Evolutionary conservation across 2,888 invertebrate species (phyloP).

Genomic region (Andricus quercusramuli): DNA sequence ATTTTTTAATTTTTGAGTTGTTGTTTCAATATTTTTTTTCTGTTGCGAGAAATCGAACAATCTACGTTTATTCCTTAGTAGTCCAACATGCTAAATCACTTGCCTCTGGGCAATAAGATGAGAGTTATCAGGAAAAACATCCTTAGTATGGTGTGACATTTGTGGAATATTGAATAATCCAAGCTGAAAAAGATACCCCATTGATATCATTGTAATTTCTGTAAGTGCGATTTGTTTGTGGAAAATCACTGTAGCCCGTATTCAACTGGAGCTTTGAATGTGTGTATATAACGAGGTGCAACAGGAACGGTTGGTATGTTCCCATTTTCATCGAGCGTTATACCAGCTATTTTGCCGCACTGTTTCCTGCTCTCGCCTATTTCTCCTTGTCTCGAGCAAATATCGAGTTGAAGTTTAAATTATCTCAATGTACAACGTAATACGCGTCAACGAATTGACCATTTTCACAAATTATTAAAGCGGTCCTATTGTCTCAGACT

Average conservation of each 20-base stretch:
- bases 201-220: slow-evolving; percentile 20
- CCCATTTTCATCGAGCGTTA: slow-evolving; percentile 23
- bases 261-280: not conserved
- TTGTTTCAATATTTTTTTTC: too few relatives aligned
- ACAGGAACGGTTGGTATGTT: slow-evolving; percentile 17
- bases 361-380: slow-evolving; percentile 21
- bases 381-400: not conserved
- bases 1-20: too few relatives aligned
- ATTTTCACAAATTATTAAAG: slow-evolving; percentile 47
- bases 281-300: slow-evolving; percentile 9
- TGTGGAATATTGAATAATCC: not conserved
- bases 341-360: slow-evolving; percentile 32
- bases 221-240: slow-evolving; percentile 10
- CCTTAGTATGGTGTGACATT: too few relatives aligned
- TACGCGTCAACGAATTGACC: not conserved
- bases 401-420: not conserved
- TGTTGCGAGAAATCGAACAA: too few relatives aligned
- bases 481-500: slow-evolving; percentile 27
- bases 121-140: too few relatives aligned
- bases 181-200: not conserved
- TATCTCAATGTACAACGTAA: not conserved
- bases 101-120: too few relatives aligned
- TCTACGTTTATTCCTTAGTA: too few relatives aligned
- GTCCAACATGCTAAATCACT: too few relatives aligned
- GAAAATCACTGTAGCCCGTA: slow-evolving; percentile 11